Base-by-base conservation (phyloP, 2,888 invertebrate species). In the Calameuta filiformis region DNA sequence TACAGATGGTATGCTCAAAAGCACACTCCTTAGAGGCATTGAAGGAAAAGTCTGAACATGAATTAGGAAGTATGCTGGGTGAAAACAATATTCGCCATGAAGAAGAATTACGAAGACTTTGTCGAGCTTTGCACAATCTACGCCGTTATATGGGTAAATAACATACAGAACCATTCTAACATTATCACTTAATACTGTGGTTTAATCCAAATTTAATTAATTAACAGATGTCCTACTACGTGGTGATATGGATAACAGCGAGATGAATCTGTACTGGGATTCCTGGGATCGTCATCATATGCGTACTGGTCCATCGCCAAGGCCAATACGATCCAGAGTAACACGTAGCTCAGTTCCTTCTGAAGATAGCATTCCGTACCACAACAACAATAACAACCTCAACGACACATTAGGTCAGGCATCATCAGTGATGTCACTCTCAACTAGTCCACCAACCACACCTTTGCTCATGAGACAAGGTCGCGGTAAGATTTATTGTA, bases 181-280 rank as follows among this genome's bases (percentile, higher is more conserved):
- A 69, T 79, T 34, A 74, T 71, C 40, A 31, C 23, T 35, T 34
- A 71, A 30, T 78, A 35, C 56, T 68, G n/a, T 73, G 69, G 56
- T 4, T 73, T 11, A 37, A 30, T 35, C 2, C 23, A 23, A 56
- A 2, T 56, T 23, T 75, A 68, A 69, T 40, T 69, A n/a, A 4
- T 56, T 56, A 56, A 15, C 89, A 95, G 95, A 95, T 87, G 94
- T 94, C 73, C 92, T 95, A 81, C 91, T 94, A 82, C 92, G 93
- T 73, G 94, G 93, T 75, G 94, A 94, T 79, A 92, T 92, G 81
- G 93, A 93, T 75, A 94, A 93, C 73, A 93, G 93, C 81, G 93
- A 93, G 83, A 92, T 95, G 88, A 94, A 95, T 83, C 93, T 98
- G 85, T 98, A 97, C 92, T 98, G 98, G 98, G 98, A 98, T 92